These are phyloP conservation scores for Chymomyza fuscimana DNA, from an alignment of 2,888 invertebrate genomes.

Conservation along the genomic window DNA sequence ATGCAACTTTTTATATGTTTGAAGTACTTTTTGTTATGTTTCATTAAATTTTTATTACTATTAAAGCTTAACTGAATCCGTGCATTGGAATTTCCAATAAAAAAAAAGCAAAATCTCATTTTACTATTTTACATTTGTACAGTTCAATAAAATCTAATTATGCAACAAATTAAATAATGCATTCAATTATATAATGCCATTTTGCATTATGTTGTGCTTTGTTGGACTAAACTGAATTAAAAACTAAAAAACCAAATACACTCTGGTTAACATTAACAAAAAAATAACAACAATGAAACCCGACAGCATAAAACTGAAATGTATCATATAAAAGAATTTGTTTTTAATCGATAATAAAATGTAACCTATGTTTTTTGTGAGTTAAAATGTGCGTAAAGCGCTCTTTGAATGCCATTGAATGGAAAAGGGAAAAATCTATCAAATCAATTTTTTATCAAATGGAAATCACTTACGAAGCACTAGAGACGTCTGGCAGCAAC, in stretches of 20 bases:
- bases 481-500: conserved; percentile 6
- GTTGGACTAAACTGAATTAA: conserved; percentile 14
- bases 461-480: not conserved
- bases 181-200: conserved; percentile 19
- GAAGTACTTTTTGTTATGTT: too few relatives aligned
- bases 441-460: conserved; percentile 3
- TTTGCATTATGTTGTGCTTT: conserved; percentile 20
- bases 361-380: not conserved
- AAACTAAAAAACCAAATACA: conserved; percentile 11
- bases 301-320: not conserved
- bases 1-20: too few relatives aligned
- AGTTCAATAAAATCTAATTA: conserved; percentile 9
- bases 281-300: not conserved
- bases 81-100: too few relatives aligned
- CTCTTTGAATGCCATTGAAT: not conserved
- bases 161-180: conserved; percentile 20
- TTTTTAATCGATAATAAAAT: not conserved
- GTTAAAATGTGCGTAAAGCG: not conserved
- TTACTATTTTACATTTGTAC: not conserved
- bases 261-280: not conserved
- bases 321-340: not conserved
- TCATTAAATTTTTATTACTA: too few relatives aligned
- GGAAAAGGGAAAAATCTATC: not conserved
- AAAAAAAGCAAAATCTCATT: not conserved
- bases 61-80: too few relatives aligned